phyloP scores from a whole-genome alignment of 1,140 invertebrate genomes.

The Calephelis virginiensis region DNA sequence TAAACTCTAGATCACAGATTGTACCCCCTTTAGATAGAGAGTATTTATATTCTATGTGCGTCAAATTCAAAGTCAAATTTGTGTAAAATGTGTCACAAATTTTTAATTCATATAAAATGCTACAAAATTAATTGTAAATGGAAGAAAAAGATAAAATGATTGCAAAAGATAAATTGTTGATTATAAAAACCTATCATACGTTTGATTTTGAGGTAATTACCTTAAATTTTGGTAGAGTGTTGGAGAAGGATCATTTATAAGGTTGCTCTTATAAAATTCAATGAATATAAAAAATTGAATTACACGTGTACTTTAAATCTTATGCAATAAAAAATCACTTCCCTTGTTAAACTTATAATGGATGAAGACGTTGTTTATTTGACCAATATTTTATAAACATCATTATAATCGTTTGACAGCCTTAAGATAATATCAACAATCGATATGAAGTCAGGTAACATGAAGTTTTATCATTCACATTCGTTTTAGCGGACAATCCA shows the following conservation, averaged over 20 bases:
- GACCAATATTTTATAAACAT: conserved; percentile 56
- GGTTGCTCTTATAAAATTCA: too few species aligned
- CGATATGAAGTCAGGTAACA: conserved; percentile 36
- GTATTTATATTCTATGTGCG: not conserved
- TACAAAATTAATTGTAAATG: conserved; percentile 9
- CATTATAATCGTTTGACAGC: conserved; percentile 52
- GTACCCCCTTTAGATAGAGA: too few species aligned
- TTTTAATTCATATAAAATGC: not conserved
- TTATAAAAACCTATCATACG: conserved; percentile 40
- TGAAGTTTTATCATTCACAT: conserved; percentile 37
- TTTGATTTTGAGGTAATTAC: conserved; percentile 33
- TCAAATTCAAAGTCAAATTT: not conserved
- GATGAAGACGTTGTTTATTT: conserved; percentile 26
- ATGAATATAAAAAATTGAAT: not conserved
- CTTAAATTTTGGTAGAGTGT: conserved; percentile 33
- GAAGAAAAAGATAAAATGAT: not conserved
- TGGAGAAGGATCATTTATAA: not conserved
- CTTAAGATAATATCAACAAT: conserved; percentile 56
- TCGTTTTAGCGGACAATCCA: conserved; percentile 18
- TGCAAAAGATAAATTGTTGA: not conserved
- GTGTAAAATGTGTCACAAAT: not conserved
- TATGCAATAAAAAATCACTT: not conserved
- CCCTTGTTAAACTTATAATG: conserved; percentile 20
- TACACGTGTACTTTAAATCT: not conserved
- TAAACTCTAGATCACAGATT: too few species aligned